phyloP scores from a whole-genome alignment of 2,888 invertebrate species.

The Ernsta delagoae region DNA sequence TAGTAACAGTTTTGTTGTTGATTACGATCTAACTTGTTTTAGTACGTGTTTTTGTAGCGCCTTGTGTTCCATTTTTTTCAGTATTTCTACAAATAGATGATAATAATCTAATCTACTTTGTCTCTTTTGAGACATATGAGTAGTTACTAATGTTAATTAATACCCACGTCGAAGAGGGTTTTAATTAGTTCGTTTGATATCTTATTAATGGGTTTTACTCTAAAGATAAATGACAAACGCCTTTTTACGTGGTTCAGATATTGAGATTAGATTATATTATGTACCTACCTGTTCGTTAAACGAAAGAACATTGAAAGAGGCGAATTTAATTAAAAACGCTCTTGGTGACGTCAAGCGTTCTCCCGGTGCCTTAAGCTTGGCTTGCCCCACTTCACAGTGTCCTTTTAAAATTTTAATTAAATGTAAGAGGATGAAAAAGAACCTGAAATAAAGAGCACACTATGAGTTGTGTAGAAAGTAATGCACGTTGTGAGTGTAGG shows the following conservation, averaged over 20 bases:
- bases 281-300: constrained; percentile 4
- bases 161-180: too few relatives aligned
- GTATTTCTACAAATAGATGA: too few relatives aligned
- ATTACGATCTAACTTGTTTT: too few relatives aligned
- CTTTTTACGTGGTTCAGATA: background rate
- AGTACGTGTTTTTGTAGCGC: too few relatives aligned
- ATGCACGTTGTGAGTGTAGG: too few relatives aligned
- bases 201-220: background rate
- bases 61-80: too few relatives aligned
- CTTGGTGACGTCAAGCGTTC: constrained; percentile 26
- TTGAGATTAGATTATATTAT: background rate
- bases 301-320: constrained; percentile 3
- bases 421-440: constrained; percentile 3
- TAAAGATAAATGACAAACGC: background rate
- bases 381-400: constrained; percentile 9
- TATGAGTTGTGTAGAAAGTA: too few relatives aligned
- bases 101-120: too few relatives aligned
- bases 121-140: too few relatives aligned
- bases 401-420: constrained; percentile 24
- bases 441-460: background rate
- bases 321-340: constrained; percentile 31
- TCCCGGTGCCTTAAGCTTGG: background rate
- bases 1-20: too few relatives aligned
- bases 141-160: too few relatives aligned
- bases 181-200: too few relatives aligned